phyloP scores from a whole-genome alignment of 2,888 invertebrate genomes.

The Notocelia uddmanniana region DNA sequence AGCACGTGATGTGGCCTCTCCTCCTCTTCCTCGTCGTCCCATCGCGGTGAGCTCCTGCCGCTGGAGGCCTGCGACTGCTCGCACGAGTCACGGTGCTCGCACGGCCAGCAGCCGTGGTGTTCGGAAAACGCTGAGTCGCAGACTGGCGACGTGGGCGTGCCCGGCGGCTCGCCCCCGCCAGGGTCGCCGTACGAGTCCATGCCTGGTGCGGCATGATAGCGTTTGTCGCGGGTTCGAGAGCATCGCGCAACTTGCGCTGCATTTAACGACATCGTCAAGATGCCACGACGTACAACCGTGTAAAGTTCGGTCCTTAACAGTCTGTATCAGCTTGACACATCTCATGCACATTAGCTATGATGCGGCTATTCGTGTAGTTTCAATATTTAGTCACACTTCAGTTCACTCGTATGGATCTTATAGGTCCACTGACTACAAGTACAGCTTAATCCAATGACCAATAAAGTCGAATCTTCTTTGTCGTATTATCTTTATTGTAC shows the following conservation, averaged over 20 bases:
- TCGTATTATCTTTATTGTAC: too few species aligned
- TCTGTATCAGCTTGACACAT: background rate
- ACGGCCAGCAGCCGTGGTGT: conserved; percentile 81
- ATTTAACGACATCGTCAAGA: background rate
- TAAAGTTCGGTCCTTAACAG: background rate
- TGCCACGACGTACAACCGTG: background rate
- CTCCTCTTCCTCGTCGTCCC: conserved; percentile 80
- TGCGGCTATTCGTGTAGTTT: background rate
- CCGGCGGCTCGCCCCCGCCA: conserved; percentile 79
- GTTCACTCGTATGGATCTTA: conserved; percentile 1
- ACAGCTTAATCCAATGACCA: background rate
- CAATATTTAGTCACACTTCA: background rate
- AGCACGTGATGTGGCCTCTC: conserved; percentile 75
- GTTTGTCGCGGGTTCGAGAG: conserved; percentile 31
- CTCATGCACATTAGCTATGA: background rate
- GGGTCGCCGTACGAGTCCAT: conserved; percentile 80
- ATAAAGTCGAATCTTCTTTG: background rate
- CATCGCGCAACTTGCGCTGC: background rate
- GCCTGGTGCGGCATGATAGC: conserved; percentile 69
- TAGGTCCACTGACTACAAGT: background rate
- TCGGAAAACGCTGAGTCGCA: conserved; percentile 83
- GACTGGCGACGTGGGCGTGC: conserved; percentile 80
- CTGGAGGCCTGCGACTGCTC: conserved; percentile 77
- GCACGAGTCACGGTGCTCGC: conserved; percentile 77
- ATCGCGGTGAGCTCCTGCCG: conserved; percentile 79